Evolutionary conservation across 1,140 invertebrate species (phyloP), one percentile per base, ranked within the genome.

Genomic region (Drosophila nigromelanica): DNA sequence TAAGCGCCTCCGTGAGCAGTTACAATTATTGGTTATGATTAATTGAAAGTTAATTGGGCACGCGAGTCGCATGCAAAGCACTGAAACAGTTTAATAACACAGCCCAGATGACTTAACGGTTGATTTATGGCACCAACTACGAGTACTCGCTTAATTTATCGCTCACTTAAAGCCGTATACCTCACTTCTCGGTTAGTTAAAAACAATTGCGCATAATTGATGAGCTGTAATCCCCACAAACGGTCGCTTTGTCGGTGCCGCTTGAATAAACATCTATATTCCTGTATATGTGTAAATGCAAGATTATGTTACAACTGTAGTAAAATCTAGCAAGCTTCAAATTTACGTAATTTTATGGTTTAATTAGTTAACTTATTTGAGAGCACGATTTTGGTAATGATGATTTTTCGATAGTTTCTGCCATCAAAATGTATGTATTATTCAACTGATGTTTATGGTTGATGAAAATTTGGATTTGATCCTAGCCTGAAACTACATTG

Each of bases 31-130:
- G 63, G 48, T 70, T 69, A 82, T 86, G 72, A 86, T 86, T 86
- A 87, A 87, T 87, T 87, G 76, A 82, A 87, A 87, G 68, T 76
- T 87, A 86, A 87, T 86, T 82, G 76, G 59, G 64, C 81, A 71
- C 61, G 71, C 72, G 64, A 69, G 30, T 56, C 50, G 40, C 48
- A 59, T 42, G 50, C 63, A 55, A 63, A 58, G 50, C 71, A 33
- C 71, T 54, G 24, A 50, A 50, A 50, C 48, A 50, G 66, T 80
- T 75, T 70, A 64, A 54, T 69, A 45, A 47, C 55, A 4, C 42
- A 70, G 42, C 81, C 69, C 63, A 48, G 69, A 58, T 68, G 78
- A 61, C 58, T 80, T 40, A 80, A 80, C 78, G 78, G 73, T 47
- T 80, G 78, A 80, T 80, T 77, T 62, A 64, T 66, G 68, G 69